Percentiles rank a stretch among this genome's conserved stretches.
phyloP scores from a whole-genome alignment of 1,140 invertebrate species.

The Heliconius hermathena region DNA sequence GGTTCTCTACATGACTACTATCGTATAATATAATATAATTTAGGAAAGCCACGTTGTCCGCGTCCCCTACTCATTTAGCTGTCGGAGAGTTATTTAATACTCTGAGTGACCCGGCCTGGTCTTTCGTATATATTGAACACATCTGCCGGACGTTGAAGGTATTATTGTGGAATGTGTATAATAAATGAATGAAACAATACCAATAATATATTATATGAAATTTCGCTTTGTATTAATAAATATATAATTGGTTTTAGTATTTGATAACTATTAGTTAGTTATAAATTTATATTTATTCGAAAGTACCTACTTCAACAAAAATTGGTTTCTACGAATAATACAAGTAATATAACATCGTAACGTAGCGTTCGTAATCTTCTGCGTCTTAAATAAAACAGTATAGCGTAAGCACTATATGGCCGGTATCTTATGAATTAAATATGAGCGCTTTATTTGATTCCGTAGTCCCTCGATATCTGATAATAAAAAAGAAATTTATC shows the following conservation, averaged over 20 bases:
- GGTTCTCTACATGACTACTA: neutral
- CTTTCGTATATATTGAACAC: constrained; percentile 71
- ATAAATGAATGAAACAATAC: constrained; percentile 48
- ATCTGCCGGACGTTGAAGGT: constrained; percentile 70
- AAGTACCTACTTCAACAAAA: neutral
- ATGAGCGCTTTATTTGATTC: constrained; percentile 82
- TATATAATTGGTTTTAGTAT: neutral
- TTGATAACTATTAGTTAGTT: neutral
- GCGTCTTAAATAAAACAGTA: constrained; percentile 80
- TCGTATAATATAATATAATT: constrained; percentile 50
- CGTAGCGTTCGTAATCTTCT: constrained; percentile 68
- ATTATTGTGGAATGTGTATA: constrained; percentile 49
- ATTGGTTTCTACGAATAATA: neutral
- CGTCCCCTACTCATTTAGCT: constrained; percentile 76
- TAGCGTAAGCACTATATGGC: constrained; percentile 75
- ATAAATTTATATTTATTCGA: neutral
- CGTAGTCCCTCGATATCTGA: constrained; percentile 81
- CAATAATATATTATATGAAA: constrained; percentile 22
- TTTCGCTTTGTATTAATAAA: neutral
- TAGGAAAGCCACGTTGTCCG: constrained; percentile 49
- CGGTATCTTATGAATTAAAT: constrained; percentile 82
- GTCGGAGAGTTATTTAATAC: constrained; percentile 80
- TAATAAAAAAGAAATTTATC: constrained; percentile 82
- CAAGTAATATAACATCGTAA: constrained; percentile 18
- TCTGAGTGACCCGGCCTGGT: constrained; percentile 65